These are phyloP conservation scores for Eurosta solidaginis DNA, from an alignment of 1,140 invertebrate species.

Conservation along the genomic window DNA sequence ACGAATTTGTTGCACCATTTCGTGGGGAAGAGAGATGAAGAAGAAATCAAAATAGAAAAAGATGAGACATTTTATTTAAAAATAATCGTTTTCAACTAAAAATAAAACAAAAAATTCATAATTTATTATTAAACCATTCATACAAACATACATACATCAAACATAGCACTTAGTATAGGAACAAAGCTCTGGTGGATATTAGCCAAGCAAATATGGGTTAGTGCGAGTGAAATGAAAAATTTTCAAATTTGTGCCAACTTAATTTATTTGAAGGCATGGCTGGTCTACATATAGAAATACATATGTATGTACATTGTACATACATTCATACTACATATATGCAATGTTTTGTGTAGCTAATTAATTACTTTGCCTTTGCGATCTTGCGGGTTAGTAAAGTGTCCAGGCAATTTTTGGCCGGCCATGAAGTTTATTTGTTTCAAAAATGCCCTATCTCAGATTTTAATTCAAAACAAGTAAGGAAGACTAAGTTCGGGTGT, in stretches of 20 bases:
- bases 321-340: neutral
- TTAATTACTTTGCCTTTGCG: neutral
- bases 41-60: slow-evolving; percentile 15
- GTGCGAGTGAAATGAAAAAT: neutral
- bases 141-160: neutral
- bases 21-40: neutral
- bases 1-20: neutral
- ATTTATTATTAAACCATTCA: neutral
- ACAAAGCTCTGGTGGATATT: too few species aligned
- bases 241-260: neutral
- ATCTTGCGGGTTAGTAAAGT: neutral
- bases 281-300: neutral
- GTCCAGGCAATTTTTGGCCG: too few species aligned
- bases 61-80: slow-evolving; percentile 9
- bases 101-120: slow-evolving; percentile 11
- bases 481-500: too few species aligned
- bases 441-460: too few species aligned
- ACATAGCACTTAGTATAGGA: too few species aligned
- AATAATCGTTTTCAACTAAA: neutral
- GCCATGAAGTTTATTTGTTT: too few species aligned
- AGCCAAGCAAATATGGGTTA: too few species aligned
- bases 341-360: neutral
- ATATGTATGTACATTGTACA: neutral
- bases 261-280: neutral
- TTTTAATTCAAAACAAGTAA: too few species aligned